Conservation (phyloP, 2,888 invertebrate species). For the Mechanitis mazaeus region DNA sequence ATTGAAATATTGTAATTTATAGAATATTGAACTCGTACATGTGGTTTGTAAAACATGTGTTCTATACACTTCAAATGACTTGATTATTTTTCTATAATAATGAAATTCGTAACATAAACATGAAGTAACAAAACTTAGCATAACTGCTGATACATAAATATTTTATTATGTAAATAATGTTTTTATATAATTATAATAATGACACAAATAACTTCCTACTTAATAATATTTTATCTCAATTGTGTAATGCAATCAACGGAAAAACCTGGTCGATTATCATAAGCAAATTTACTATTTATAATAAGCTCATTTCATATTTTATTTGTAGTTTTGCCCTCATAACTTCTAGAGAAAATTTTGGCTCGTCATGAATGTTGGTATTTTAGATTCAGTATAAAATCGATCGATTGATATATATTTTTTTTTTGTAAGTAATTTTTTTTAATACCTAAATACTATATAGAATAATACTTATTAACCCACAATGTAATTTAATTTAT, state of each 20-base stretch:
- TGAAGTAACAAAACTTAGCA: neutral
- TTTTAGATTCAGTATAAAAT: no score
- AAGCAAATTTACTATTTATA: neutral
- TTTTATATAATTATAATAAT: no score
- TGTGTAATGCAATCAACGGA: neutral
- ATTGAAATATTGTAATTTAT: slow-evolving; percentile 25
- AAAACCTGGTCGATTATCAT: slow-evolving; percentile 1
- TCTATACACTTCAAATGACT: slow-evolving; percentile 10
- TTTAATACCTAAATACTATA: no score
- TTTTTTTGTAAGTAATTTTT: no score
- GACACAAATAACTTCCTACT: neutral
- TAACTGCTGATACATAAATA: slow-evolving; percentile 1
- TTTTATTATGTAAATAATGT: no score
- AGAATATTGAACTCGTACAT: slow-evolving; percentile 46
- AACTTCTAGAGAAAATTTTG: no score
- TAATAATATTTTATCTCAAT: neutral
- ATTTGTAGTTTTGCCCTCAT: no score
- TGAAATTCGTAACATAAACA: neutral
- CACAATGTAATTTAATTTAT: neutral
- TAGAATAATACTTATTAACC: no score
- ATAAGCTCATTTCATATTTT: neutral
- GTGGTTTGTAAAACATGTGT: slow-evolving; percentile 43
- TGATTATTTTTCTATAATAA: neutral
- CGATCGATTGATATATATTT: no score
- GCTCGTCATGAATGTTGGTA: no score